Evolutionary conservation across 2,888 invertebrate genomes (phyloP).

Genomic region (Phasia obesa): DNA sequence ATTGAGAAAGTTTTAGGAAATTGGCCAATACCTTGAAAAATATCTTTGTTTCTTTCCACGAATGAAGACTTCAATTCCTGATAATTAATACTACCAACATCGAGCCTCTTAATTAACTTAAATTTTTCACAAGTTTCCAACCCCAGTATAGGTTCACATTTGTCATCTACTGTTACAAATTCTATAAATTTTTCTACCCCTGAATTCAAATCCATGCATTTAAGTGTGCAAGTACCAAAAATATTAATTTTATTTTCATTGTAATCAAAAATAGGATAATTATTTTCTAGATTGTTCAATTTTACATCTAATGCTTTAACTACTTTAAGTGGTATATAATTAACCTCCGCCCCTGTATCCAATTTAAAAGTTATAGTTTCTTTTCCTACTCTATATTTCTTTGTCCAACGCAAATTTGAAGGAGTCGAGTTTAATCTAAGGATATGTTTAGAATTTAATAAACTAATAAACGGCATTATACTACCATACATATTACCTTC

Average conservation of each 20-base stretch:
- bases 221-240: background rate
- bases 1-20: background rate
- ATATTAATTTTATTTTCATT: background rate
- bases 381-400: background rate
- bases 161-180: background rate
- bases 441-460: background rate
- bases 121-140: too few species aligned
- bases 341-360: background rate
- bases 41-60: too few species aligned
- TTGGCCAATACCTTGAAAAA: background rate
- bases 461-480: background rate
- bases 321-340: background rate
- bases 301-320: background rate
- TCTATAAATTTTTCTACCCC: background rate
- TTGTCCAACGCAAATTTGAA: background rate
- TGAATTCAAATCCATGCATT: background rate
- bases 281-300: background rate
- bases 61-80: too few species aligned
- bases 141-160: background rate
- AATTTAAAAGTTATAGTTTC: background rate
- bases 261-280: background rate
- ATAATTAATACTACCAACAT: too few species aligned
- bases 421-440: background rate
- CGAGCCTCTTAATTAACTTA: too few species aligned
- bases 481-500: background rate